These are phyloP conservation scores for Drosophila meridiana DNA, from an alignment of 2,888 invertebrate species.

Conservation along the genomic window DNA sequence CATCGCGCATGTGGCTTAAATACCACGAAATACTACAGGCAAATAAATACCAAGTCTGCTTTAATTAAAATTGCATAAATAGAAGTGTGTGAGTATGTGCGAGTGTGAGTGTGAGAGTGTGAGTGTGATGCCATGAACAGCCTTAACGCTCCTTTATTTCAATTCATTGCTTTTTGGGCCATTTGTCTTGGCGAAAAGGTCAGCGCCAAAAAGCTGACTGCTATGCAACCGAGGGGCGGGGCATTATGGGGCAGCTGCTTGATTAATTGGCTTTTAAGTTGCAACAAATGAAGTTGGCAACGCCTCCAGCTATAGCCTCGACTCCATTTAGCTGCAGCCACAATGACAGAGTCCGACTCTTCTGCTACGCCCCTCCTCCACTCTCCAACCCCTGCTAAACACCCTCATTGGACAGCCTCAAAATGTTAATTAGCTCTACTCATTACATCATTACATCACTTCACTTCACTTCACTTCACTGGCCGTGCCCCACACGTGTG, in stretches of 20 bases:
- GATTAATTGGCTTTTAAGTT: slow-evolving; percentile 79
- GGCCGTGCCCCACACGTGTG: slow-evolving; percentile 20
- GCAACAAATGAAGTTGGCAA: slow-evolving; percentile 67
- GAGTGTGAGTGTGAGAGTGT: not conserved
- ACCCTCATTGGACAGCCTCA: slow-evolving; percentile 9
- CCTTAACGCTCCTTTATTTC: slow-evolving; percentile 16
- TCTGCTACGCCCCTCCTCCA: not conserved
- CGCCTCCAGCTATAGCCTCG: slow-evolving; percentile 39
- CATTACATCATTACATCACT: slow-evolving; percentile 62
- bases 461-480: slow-evolving; percentile 49
- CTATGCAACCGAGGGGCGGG: not conserved
- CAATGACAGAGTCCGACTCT: slow-evolving; percentile 45
- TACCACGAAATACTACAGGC: slow-evolving; percentile 5
- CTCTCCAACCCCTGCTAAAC: not conserved
- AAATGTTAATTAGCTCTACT: slow-evolving; percentile 69
- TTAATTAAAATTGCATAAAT: slow-evolving; percentile 80
- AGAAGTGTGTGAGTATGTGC: not conserved
- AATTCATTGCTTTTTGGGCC: slow-evolving; percentile 26
- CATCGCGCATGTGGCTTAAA: slow-evolving; percentile 53
- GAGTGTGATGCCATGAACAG: slow-evolving; percentile 60
- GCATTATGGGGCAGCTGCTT: slow-evolving; percentile 26
- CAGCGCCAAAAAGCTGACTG: slow-evolving; percentile 42
- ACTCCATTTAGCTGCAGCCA: slow-evolving; percentile 6
- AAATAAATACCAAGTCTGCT: slow-evolving; percentile 36
- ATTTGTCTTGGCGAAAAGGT: slow-evolving; percentile 65